Conservation (phyloP, 1,140 invertebrate species). For the Saccostrea cuccullata region DNA sequence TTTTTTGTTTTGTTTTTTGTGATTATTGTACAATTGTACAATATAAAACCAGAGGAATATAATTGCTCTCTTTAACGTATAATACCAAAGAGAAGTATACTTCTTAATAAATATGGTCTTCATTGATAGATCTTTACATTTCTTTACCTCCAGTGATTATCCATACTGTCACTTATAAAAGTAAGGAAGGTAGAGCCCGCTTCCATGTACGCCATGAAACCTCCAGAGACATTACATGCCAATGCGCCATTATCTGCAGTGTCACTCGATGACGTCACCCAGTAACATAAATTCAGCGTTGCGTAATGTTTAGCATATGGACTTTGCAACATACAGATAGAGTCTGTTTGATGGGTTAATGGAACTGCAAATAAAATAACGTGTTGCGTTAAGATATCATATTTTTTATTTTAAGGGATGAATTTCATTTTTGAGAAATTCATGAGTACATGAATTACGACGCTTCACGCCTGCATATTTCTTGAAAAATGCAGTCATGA, state of each 20-base stretch:
- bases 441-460: too few relatives aligned
- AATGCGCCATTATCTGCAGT: not conserved
- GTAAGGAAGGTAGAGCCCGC: not conserved
- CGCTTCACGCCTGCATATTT: too few relatives aligned
- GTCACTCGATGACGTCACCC: not conserved
- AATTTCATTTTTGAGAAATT: too few relatives aligned
- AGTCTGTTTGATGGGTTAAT: not conserved
- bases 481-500: too few relatives aligned
- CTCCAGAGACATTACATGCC: not conserved
- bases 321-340: not conserved
- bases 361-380: not conserved
- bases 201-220: not conserved
- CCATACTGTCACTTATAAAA: not conserved
- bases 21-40: too few relatives aligned
- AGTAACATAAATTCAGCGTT: not conserved
- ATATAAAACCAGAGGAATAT: too few relatives aligned
- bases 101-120: too few relatives aligned
- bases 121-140: not conserved
- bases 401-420: too few relatives aligned
- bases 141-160: constrained; percentile 17
- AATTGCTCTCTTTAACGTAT: too few relatives aligned
- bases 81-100: too few relatives aligned
- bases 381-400: too few relatives aligned
- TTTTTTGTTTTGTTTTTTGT: too few relatives aligned
- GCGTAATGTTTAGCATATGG: not conserved